Conservation (phyloP, 2,113 vertebrate genomes). For the Crocuta crocuta region DNA sequence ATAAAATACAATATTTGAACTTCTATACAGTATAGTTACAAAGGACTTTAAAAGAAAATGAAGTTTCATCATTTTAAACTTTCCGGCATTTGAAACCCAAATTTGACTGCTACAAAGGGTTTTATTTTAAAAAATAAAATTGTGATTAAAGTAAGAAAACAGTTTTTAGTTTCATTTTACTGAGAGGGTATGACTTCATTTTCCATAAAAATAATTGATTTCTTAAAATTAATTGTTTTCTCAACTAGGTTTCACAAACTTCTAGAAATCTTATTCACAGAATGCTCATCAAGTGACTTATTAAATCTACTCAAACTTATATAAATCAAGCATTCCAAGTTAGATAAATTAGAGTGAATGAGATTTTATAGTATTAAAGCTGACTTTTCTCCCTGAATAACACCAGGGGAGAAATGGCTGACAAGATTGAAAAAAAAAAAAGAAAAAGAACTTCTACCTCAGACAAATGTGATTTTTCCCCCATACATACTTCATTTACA, state of each 20-base stretch:
- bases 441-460: not conserved
- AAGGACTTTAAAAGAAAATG: not conserved
- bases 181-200: not conserved
- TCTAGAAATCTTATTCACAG: not conserved
- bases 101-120: not conserved
- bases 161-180: not conserved
- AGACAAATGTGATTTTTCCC: not conserved
- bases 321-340: constrained; percentile 35
- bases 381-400: not conserved
- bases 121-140: constrained; percentile 1
- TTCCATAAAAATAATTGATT: not conserved
- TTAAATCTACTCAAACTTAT: not conserved
- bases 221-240: constrained; percentile 20
- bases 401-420: not conserved
- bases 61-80: constrained; percentile 5
- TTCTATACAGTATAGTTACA: not conserved
- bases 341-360: not conserved
- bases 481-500: not conserved
- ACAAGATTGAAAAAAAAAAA: not conserved
- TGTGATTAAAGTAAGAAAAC: not conserved
- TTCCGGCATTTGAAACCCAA: not conserved
- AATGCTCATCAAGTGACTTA: not conserved
- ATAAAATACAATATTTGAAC: constrained; percentile 14
- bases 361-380: not conserved
- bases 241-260: not conserved